Conservation (phyloP, 2,888 invertebrate genomes). For the Stratiomys singularior region DNA sequence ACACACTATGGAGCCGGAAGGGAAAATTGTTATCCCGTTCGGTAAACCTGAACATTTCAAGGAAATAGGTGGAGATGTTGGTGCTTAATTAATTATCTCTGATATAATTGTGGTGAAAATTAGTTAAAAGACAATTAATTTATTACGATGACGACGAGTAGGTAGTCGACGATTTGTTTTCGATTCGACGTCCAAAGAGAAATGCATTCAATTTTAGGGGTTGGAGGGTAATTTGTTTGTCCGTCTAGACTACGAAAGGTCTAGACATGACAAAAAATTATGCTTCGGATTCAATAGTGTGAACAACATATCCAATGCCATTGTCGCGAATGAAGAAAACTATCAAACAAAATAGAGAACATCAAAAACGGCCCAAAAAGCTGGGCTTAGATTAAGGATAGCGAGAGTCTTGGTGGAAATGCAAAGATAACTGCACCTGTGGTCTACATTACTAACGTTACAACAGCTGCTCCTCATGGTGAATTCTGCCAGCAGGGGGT, state of each 20-base stretch:
- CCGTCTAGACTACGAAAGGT: background rate
- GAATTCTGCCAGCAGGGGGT: too few species aligned
- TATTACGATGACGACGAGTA: constrained; percentile 41
- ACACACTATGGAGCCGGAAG: constrained; percentile 18
- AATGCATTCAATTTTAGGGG: background rate
- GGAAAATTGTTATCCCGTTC: constrained; percentile 29
- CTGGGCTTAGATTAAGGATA: too few species aligned
- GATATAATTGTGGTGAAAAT: constrained; percentile 57
- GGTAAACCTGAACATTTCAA: constrained; percentile 46
- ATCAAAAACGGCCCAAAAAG: too few species aligned
- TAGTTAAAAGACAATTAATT: constrained; percentile 56
- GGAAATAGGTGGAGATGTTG: constrained; percentile 43
- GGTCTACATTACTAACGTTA: too few species aligned
- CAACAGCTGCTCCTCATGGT: too few species aligned
- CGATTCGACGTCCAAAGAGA: constrained; percentile 8
- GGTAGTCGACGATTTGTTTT: constrained; percentile 38
- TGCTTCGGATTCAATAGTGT: too few species aligned
- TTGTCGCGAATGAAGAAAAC: too few species aligned
- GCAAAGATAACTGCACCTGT: too few species aligned
- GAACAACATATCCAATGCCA: too few species aligned
- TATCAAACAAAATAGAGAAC: too few species aligned
- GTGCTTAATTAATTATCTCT: constrained; percentile 56
- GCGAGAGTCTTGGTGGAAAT: too few species aligned
- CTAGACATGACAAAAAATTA: too few species aligned
- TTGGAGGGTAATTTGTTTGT: background rate